phyloP scores from a whole-genome alignment of 2,888 invertebrate genomes.

The Serripes groenlandicus region DNA sequence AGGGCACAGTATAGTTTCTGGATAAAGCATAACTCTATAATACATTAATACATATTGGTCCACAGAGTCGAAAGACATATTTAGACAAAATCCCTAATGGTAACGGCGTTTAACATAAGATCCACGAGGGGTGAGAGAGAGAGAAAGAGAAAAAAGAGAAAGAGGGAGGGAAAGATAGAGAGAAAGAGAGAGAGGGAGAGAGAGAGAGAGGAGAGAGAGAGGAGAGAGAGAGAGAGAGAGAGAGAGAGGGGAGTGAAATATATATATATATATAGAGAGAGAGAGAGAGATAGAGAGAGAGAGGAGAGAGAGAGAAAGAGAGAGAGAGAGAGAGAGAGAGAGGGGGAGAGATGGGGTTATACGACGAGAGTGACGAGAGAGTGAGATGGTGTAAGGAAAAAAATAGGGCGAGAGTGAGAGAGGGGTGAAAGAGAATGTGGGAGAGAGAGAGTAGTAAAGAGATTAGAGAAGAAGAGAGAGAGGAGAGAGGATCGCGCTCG shows the following conservation, averaged over 20 bases:
- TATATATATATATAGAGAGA: neutral
- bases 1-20: too few species aligned
- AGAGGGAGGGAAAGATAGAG: neutral
- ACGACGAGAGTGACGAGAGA: too few species aligned
- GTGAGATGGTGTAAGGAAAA: neutral
- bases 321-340: neutral
- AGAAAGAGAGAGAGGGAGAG: neutral
- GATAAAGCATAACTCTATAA: too few species aligned
- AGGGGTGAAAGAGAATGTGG: neutral
- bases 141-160: neutral
- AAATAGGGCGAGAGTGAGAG: neutral
- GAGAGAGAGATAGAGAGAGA: neutral
- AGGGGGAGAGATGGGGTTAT: neutral
- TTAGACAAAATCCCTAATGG: too few species aligned
- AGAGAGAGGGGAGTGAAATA: too few species aligned
- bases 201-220: neutral
- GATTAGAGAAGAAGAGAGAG: neutral
- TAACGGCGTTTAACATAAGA: too few species aligned
- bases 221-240: too few species aligned
- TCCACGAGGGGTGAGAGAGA: too few species aligned
- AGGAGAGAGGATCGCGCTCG: neutral
- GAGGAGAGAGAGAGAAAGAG: neutral
- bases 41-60: too few species aligned
- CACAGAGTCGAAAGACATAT: too few species aligned
- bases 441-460: neutral